These are phyloP conservation scores for Gymnoscopelus microlampas DNA, from an alignment of 2,797 vertebrate species.

Conservation along the genomic window DNA sequence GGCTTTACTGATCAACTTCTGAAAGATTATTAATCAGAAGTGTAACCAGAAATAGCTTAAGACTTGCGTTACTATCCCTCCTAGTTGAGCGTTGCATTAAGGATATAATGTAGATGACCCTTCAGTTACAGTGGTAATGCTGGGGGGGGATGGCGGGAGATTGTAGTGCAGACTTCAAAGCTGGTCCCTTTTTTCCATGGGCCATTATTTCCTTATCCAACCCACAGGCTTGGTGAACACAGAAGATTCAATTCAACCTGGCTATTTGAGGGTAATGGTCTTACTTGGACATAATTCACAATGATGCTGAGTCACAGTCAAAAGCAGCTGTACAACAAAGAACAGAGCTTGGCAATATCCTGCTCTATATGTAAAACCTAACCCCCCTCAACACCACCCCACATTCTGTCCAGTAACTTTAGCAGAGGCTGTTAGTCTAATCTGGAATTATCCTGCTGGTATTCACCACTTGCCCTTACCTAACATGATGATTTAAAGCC, in stretches of 20 bases:
- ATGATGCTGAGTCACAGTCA: slow-evolving; percentile 73
- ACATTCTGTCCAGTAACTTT: background rate
- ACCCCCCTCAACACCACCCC: background rate
- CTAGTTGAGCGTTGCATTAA: background rate
- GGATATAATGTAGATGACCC: slow-evolving; percentile 4
- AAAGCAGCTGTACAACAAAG: slow-evolving; percentile 62
- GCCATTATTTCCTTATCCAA: slow-evolving; percentile 37
- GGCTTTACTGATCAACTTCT: background rate
- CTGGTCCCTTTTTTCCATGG: slow-evolving; percentile 11
- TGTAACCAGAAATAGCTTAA: background rate
- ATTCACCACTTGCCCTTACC: slow-evolving; percentile 1
- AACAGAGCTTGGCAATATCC: slow-evolving; percentile 15
- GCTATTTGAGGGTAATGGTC: slow-evolving; percentile 39
- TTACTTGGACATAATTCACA: slow-evolving; percentile 58
- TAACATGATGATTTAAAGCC: slow-evolving; percentile 4
- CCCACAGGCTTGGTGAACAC: slow-evolving; percentile 37
- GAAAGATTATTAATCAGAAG: background rate
- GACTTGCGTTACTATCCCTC: background rate
- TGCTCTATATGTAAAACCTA: slow-evolving; percentile 5
- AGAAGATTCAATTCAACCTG: slow-evolving; percentile 44
- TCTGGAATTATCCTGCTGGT: slow-evolving; percentile 1
- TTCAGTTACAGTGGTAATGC: background rate
- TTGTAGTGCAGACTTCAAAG: background rate
- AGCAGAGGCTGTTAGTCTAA: slow-evolving; percentile 23
- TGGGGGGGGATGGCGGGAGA: background rate